Evolutionary conservation across 2,113 vertebrate genomes (phyloP).

Genomic region (Apistogramma diplotaenia): DNA sequence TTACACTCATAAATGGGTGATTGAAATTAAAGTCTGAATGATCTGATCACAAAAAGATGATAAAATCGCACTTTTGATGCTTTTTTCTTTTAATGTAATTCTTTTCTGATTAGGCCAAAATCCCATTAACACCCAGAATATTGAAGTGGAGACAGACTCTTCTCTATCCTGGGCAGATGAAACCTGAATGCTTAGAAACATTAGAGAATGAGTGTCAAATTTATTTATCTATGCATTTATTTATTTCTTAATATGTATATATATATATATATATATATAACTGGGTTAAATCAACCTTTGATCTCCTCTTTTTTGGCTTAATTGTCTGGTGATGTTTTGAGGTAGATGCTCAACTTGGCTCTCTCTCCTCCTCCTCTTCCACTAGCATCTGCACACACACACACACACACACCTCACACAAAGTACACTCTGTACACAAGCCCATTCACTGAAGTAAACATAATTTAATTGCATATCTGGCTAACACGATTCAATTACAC

Average conservation of each 20-base stretch:
- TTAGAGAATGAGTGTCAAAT: neutral
- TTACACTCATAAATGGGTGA: neutral
- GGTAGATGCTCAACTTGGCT: neutral
- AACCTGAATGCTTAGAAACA: neutral
- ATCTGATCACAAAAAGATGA: neutral
- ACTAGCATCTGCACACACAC: neutral
- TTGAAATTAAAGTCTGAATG: neutral
- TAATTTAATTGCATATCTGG: conserved; percentile 77
- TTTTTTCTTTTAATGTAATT: neutral
- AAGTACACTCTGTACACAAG: conserved; percentile 49
- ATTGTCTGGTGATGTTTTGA: conserved; percentile 15
- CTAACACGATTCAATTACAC: conserved; percentile 76
- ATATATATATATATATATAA: neutral
- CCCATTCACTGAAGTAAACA: conserved; percentile 70
- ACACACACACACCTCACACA: conserved; percentile 11
- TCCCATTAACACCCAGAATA: neutral
- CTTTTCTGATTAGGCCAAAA: neutral
- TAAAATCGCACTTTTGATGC: neutral
- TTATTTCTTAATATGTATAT: neutral
- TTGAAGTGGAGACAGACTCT: neutral
- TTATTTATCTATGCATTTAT: neutral
- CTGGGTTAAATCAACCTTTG: conserved; percentile 3
- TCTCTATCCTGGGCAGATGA: neutral
- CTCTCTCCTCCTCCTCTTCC: neutral
- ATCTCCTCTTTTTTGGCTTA: conserved; percentile 21